These are phyloP conservation scores for Redunca redunca DNA, from an alignment of 2,113 vertebrate genomes.

Conservation along the genomic window DNA sequence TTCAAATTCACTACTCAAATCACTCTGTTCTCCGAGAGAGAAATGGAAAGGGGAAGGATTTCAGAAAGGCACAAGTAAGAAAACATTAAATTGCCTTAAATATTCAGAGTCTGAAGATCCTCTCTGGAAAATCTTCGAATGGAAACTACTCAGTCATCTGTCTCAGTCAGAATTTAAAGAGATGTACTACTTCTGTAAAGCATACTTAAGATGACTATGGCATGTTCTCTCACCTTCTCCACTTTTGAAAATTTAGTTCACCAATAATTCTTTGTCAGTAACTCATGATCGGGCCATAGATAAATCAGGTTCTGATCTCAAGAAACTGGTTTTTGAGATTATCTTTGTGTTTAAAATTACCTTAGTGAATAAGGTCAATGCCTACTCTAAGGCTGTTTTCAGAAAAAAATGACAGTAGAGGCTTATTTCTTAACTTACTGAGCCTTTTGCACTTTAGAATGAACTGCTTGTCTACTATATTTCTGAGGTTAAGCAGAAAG, in stretches of 20 bases:
- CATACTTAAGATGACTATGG: neutral
- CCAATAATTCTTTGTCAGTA: neutral
- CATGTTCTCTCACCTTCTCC: neutral
- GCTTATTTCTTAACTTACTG: neutral
- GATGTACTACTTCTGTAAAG: neutral
- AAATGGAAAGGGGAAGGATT: neutral
- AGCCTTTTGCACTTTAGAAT: neutral
- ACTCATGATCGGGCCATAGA: neutral
- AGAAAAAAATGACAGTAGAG: neutral
- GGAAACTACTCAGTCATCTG: neutral
- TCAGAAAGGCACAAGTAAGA: neutral
- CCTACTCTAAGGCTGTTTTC: neutral
- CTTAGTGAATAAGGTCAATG: neutral
- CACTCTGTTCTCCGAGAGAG: neutral
- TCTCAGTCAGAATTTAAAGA: constrained; percentile 8
- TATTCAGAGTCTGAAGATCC: neutral
- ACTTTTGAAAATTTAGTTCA: constrained; percentile 20
- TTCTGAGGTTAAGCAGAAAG: neutral
- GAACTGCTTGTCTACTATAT: neutral
- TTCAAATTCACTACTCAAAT: neutral
- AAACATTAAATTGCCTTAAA: constrained; percentile 35
- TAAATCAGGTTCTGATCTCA: neutral
- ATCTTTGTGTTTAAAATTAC: neutral
- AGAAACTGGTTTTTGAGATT: neutral
- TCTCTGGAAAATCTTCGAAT: constrained; percentile 16